These are phyloP conservation scores for Mellivora capensis DNA, from an alignment of 2,113 vertebrate genomes.

Conservation along the genomic window DNA sequence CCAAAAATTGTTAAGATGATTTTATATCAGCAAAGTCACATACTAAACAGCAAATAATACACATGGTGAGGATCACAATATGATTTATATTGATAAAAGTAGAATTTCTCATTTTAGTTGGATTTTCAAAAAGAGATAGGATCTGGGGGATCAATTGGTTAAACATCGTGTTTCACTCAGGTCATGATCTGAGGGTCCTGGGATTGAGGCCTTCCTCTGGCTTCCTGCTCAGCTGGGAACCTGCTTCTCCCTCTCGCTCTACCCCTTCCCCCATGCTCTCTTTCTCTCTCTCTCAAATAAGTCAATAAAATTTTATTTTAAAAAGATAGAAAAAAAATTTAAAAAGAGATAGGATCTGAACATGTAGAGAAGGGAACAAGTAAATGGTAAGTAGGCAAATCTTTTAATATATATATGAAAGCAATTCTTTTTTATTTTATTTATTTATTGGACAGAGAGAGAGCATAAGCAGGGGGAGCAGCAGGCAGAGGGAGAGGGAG, in stretches of 20 bases:
- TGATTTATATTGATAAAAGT: not conserved
- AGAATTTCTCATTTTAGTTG: not conserved
- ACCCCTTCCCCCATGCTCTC: no score
- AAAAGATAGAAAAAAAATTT: no score
- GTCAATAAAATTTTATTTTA: no score
- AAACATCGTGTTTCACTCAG: no score
- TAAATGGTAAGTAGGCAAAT: not conserved
- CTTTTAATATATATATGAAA: not conserved
- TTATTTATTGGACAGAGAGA: not conserved
- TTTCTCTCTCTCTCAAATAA: no score
- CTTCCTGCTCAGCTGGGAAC: no score
- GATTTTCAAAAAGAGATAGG: not conserved
- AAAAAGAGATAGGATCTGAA: not conserved
- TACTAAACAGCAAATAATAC: not conserved
- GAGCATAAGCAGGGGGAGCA: not conserved
- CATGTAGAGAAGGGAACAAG: not conserved
- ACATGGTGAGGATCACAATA: not conserved
- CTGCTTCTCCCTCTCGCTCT: no score
- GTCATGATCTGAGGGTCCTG: no score
- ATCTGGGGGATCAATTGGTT: not conserved
- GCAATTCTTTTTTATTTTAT: not conserved
- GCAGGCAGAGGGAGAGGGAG: not conserved
- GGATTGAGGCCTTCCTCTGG: no score
- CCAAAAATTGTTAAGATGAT: not conserved
- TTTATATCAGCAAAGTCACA: not conserved